Conservation (phyloP, 2,888 invertebrate species). For the Meloe dianella region DNA sequence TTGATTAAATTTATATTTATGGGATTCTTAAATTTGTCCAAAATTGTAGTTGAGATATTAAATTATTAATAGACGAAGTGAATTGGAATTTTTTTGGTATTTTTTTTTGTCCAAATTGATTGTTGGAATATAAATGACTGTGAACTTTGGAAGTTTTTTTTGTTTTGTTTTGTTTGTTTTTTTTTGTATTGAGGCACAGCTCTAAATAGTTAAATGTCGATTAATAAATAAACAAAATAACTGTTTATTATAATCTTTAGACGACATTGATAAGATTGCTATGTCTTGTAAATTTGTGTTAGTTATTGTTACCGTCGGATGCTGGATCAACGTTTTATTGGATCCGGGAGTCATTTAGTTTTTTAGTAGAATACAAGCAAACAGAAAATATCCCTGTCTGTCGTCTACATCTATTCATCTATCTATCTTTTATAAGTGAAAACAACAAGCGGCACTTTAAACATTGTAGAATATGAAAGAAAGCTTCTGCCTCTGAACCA, state of each 20-base stretch:
- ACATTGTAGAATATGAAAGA: slow-evolving; percentile 31
- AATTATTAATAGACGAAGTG: not conserved
- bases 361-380: not conserved
- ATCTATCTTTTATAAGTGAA: not conserved
- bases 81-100: not conserved
- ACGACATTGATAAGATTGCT: not conserved
- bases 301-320: not conserved
- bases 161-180: not conserved
- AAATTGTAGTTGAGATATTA: not conserved
- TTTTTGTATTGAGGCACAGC: not conserved
- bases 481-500: slow-evolving; percentile 24
- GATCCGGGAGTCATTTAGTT: not conserved
- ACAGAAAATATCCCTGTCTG: not conserved
- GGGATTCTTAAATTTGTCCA: not conserved
- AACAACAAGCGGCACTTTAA: slow-evolving; percentile 1
- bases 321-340: not conserved
- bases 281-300: not conserved
- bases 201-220: not conserved
- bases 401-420: not conserved
- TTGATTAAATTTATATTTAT: slow-evolving; percentile 3
- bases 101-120: not conserved
- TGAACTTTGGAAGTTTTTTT: not conserved
- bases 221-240: slow-evolving; percentile 1
- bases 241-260: not conserved
- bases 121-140: not conserved